A percentile compares a stretch with the other conserved stretches of the same genome.
These are phyloP conservation scores for Parnassius mnemosyne DNA, from an alignment of 2,888 invertebrate genomes.

Conservation along the genomic window DNA sequence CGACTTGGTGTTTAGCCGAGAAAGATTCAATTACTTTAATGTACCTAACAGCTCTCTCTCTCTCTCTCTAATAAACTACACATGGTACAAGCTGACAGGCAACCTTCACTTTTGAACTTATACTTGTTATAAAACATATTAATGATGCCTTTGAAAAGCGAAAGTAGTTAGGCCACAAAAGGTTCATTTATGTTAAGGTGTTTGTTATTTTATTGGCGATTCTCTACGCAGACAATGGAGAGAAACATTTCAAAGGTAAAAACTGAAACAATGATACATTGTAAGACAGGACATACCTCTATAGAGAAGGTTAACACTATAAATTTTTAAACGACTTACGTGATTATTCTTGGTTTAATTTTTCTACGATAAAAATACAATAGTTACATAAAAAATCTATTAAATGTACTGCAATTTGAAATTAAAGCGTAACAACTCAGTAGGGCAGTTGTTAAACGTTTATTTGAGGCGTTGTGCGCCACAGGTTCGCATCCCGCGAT, in stretches of 20 bases:
- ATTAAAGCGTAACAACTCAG: no score
- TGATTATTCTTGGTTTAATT: no score
- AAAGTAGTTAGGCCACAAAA: slow-evolving; percentile 11
- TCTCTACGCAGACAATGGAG: slow-evolving; percentile 14
- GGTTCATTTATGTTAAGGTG: not conserved
- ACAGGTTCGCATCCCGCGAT: no score
- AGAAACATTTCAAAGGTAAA: slow-evolving; percentile 10
- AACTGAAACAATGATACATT: slow-evolving; percentile 14
- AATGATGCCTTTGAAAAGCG: slow-evolving; percentile 5
- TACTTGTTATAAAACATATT: not conserved
- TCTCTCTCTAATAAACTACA: not conserved
- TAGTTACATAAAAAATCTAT: no score
- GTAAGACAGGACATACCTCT: slow-evolving; percentile 1
- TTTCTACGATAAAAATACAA: no score
- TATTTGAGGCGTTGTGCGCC: no score
- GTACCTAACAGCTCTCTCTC: not conserved
- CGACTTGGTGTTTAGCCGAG: not conserved
- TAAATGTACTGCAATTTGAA: no score
- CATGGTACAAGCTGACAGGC: not conserved
- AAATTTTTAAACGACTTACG: no score
- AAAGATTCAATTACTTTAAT: no score
- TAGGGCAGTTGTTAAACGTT: no score
- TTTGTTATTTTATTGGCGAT: slow-evolving; percentile 7
- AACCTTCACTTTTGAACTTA: slow-evolving; percentile 6
- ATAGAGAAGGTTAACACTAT: not conserved